Percentiles rank a stretch among this genome's conserved stretches.
Conservation (phyloP, 92 coral and sea anemone genomes). For the Porites cylindrica region DNA sequence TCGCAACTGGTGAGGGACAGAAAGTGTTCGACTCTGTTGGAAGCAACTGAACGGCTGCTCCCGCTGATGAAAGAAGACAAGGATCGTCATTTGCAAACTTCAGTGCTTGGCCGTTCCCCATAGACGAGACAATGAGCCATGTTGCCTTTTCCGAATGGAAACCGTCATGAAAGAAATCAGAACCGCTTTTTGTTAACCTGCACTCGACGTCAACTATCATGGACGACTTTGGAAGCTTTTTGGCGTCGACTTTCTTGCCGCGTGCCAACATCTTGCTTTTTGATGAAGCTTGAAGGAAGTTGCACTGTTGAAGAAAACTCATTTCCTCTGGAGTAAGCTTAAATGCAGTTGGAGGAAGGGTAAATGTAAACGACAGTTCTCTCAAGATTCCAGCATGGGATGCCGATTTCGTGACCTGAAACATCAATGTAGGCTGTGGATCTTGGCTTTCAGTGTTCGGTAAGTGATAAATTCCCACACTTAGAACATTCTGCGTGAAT, state of each 20-base stretch:
- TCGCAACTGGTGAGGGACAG: conserved; percentile 3
- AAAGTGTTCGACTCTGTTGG: background rate
- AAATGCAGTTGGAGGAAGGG: conserved; percentile 12
- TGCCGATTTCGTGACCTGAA: conserved; percentile 57
- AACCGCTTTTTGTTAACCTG: background rate
- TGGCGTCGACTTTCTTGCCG: background rate
- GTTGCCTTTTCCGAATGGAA: background rate
- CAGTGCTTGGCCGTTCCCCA: no score
- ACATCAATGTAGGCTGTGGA: background rate
- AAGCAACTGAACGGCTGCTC: no score
- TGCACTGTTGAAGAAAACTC: conserved; percentile 41
- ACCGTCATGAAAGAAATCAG: background rate
- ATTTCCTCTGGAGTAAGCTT: conserved; percentile 35
- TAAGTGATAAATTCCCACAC: conserved; percentile 74
- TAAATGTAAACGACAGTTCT: background rate
- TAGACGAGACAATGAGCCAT: no score
- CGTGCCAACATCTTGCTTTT: background rate
- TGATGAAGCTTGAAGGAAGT: conserved; percentile 57
- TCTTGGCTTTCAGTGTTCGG: background rate
- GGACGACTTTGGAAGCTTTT: conserved; percentile 15
- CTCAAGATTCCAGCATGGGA: conserved; percentile 8
- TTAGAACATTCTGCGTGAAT: conserved; percentile 83
- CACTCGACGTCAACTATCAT: conserved; percentile 3
- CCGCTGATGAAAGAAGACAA: conserved; percentile 15
- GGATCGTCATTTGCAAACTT: background rate